Conservation (phyloP, 2,888 invertebrate species). For the Criorhina ranunculi region DNA sequence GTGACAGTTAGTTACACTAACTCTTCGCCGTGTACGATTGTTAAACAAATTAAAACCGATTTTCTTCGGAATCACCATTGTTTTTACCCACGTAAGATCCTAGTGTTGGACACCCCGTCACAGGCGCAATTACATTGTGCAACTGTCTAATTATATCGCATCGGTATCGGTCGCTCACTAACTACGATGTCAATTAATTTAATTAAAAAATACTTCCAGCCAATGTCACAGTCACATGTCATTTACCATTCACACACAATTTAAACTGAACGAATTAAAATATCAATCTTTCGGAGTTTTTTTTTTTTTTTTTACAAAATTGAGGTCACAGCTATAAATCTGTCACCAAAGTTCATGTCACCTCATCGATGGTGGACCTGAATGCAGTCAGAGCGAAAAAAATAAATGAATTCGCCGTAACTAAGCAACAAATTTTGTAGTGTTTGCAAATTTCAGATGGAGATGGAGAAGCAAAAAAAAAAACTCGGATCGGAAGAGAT, state of each 20-base stretch:
- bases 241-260: conserved; percentile 65
- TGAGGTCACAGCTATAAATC: conserved; percentile 69
- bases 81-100: no score
- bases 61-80: conserved; percentile 14
- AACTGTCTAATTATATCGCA: conserved; percentile 54
- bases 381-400: conserved; percentile 31
- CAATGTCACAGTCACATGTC: conserved; percentile 58
- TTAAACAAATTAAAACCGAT: conserved; percentile 25
- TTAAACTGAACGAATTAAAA: conserved; percentile 52
- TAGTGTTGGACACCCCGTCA: background rate
- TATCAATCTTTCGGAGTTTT: conserved; percentile 61
- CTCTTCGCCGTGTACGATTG: conserved; percentile 9
- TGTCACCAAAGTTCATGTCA: conserved; percentile 73
- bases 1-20: conserved; percentile 10
- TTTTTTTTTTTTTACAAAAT: conserved; percentile 51
- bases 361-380: conserved; percentile 56
- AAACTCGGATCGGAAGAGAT: conserved; percentile 47
- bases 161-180: conserved; percentile 22
- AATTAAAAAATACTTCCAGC: conserved; percentile 60
- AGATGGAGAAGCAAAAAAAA: background rate
- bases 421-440: conserved; percentile 9
- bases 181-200: conserved; percentile 62
- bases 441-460: conserved; percentile 21
- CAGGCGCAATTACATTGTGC: conserved; percentile 47
- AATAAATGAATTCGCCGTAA: conserved; percentile 17